phyloP scores from a whole-genome alignment of 2,888 invertebrate genomes.

The Eristalis arbustorum region DNA sequence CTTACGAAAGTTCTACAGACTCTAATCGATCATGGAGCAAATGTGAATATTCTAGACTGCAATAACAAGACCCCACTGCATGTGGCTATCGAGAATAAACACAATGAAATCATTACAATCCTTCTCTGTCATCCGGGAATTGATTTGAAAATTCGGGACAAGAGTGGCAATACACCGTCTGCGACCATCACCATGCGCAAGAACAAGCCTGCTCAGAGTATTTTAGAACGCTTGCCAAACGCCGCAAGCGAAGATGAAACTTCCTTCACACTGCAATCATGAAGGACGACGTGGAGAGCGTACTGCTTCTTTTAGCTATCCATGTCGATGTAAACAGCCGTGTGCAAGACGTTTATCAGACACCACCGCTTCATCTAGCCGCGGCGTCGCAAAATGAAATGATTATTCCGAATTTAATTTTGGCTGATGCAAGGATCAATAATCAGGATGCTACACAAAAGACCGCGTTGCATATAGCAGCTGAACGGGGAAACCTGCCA shows the following conservation, averaged over 20 bases:
- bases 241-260: constrained; percentile 97
- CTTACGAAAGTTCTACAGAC: constrained; percentile 92
- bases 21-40: constrained; percentile 93
- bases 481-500: constrained; percentile 87
- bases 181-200: constrained; percentile 93
- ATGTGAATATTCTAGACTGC: constrained; percentile 92
- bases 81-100: constrained; percentile 95
- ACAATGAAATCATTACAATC: constrained; percentile 91
- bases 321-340: constrained; percentile 96
- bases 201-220: constrained; percentile 95
- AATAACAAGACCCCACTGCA: constrained; percentile 96
- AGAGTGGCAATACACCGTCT: constrained; percentile 92
- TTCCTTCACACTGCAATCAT: constrained; percentile 97
- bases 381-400: constrained; percentile 91
- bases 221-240: constrained; percentile 92
- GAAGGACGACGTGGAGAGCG: constrained; percentile 95
- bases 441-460: constrained; percentile 89
- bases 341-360: constrained; percentile 91
- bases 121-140: constrained; percentile 92
- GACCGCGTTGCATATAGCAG: constrained; percentile 93
- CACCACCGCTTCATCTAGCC: constrained; percentile 95
- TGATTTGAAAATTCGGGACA: constrained; percentile 91
- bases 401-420: constrained; percentile 87
- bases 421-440: constrained; percentile 93
- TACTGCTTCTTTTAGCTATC: constrained; percentile 94